phyloP scores from a whole-genome alignment of 2,888 invertebrate species.

The Acanthopleura granulata region DNA sequence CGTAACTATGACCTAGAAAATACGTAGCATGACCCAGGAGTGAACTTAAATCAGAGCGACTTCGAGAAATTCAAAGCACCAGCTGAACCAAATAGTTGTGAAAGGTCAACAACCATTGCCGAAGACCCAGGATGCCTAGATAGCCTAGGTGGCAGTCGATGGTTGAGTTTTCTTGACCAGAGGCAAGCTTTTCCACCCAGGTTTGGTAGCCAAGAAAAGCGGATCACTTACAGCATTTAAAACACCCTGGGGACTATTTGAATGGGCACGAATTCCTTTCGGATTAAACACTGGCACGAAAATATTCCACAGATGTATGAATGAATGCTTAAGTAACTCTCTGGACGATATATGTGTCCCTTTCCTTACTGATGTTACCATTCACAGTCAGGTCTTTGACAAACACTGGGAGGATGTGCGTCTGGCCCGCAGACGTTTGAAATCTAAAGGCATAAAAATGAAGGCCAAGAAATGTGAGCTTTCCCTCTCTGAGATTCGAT shows the following conservation, averaged over 20 bases:
- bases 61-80: too few relatives aligned
- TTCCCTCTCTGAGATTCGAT: too few relatives aligned
- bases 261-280: slow-evolving; percentile 8
- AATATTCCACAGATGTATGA: background rate
- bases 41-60: too few relatives aligned
- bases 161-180: background rate
- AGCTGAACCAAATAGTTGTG: background rate
- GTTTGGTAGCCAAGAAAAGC: background rate
- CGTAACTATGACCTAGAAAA: too few relatives aligned
- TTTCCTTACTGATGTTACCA: slow-evolving; percentile 16
- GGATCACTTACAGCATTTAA: slow-evolving; percentile 17
- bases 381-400: slow-evolving; percentile 13
- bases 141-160: background rate
- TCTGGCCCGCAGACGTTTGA: background rate
- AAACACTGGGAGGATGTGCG: slow-evolving; percentile 7
- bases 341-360: background rate
- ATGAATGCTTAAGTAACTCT: background rate
- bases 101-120: background rate
- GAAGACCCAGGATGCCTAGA: background rate
- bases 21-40: too few relatives aligned
- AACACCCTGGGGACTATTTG: background rate
- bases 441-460: background rate
- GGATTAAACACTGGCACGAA: background rate
- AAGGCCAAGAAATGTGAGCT: background rate
- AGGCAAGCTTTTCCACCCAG: background rate